Evolutionary conservation across 2,113 vertebrate genomes (phyloP), one percentile per base, ranked within the genome.

Genomic region (Psilopogon haemacephalus): DNA sequence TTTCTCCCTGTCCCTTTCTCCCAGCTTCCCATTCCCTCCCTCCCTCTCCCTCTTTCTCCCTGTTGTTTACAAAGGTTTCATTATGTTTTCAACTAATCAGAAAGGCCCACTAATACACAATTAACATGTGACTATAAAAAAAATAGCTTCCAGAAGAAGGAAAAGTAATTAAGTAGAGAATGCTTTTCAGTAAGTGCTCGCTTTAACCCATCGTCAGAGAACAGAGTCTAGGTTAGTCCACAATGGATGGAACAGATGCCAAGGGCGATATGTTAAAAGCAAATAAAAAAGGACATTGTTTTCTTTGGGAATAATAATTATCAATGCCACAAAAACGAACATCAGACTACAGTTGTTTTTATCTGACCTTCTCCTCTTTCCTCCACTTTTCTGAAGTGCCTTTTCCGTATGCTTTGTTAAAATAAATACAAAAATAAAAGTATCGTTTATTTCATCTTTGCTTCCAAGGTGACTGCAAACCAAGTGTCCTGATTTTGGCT

Each of bases 1-100:
- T 90, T 86, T 94, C 67, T 76, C 84, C 11, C n/a, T 58, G 38
- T 83, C 71, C 69, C 38, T 87, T 95, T 94, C 77, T 88, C 63
- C 81, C 80, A 60, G 14, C 3, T 54, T 90, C 67, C 92, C 59
- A 24, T 37, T 89, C 67, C 64, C 83, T 74, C 80, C 63, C 80
- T 73, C 64, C 62, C 81, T 87, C 92, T 92, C 94, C 77, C 92
- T 97, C 90, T 95, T 96, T 98, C 95, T 97, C 96, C 95, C 92
- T 81, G 96, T 97, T 98, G 98, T 98, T 98, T 98, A 98, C 97
- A 98, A 97, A 98, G 98, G 98, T 98, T 98, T 98, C 97, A 98
- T 98, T 98, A 98, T 98, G 98, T 98, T 98, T 98, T 98, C 97
- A 98, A 98, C 97, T 98, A 98, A 98, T 98, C 98, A 98, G 97